Conservation (phyloP, 2,888 invertebrate genomes). For the Acronicta aceris region DNA sequence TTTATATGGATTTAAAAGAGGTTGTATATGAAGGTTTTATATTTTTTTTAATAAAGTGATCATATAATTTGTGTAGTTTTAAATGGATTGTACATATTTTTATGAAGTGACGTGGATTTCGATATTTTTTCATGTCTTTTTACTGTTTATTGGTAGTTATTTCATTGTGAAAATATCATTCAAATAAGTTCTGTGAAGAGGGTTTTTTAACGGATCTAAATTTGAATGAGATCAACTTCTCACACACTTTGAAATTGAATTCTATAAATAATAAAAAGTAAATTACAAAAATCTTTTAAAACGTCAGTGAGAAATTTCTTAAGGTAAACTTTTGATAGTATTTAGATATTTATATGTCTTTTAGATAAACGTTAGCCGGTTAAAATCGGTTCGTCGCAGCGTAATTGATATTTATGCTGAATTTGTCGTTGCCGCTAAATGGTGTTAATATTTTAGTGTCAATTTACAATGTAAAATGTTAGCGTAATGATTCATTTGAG, state of each 20-base stretch:
- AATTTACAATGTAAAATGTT: too few relatives aligned
- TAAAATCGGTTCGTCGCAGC: slow-evolving; percentile 24
- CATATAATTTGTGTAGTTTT: slow-evolving; percentile 39
- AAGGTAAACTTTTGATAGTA: slow-evolving; percentile 50
- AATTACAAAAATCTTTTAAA: slow-evolving; percentile 33
- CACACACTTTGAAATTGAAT: slow-evolving; percentile 1
- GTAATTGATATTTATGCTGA: slow-evolving; percentile 23
- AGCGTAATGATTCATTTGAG: too few relatives aligned
- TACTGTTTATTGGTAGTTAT: slow-evolving; percentile 42
- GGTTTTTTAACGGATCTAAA: slow-evolving; percentile 6
- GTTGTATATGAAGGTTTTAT: slow-evolving; percentile 49
- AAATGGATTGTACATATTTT: slow-evolving; percentile 44
- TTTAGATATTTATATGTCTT: slow-evolving; percentile 45
- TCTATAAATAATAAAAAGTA: slow-evolving; percentile 20
- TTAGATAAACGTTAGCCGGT: slow-evolving; percentile 28
- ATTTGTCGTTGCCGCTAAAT: slow-evolving; percentile 16
- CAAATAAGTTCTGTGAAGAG: slow-evolving; percentile 17
- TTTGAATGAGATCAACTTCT: too few relatives aligned
- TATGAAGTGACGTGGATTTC: slow-evolving; percentile 41
- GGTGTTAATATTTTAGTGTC: slow-evolving; percentile 24
- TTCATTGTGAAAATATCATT: slow-evolving; percentile 30
- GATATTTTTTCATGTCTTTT: slow-evolving; percentile 53
- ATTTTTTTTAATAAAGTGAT: slow-evolving; percentile 38
- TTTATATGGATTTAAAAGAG: slow-evolving; percentile 26
- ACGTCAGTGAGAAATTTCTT: slow-evolving; percentile 50